Base-by-base conservation (phyloP, 2,888 invertebrate species). In the Drosophila meridionalis region DNA sequence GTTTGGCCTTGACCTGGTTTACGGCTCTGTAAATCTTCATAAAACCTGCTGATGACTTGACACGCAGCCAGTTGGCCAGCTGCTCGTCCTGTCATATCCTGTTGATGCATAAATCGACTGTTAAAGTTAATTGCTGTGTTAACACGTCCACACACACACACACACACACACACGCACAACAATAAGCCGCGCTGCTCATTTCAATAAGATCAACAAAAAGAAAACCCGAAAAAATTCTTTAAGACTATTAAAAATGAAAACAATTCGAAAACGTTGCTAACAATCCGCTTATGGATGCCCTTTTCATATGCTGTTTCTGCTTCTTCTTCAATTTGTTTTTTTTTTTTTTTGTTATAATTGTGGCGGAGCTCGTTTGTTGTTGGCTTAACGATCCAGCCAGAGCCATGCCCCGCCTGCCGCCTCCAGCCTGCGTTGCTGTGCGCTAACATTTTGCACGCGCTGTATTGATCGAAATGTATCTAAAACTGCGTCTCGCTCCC, bases 71-170 rank as follows among this genome's bases (percentile, higher is more conserved):
- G 52, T 26, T 52, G 55, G 28, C 42, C 78, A 78, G 78, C 70
- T 78, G 69, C 57, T 65, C 26, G 40, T 65, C 53, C 64, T 70
- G 64, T 20, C 62, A 73, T 47, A 73, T 86, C 81, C 83, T 84
- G 83, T 73, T 57, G 73, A 52, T 70, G 83, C 82, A 87, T 85
- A 87, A 86, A 87, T 87, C 77, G 76, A 73, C 79, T 74, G 79
- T 79, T 83, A 81, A 85, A 86, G 85, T 86, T 86, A 86, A 86
- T 86, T 87, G 85, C 85, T 80, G 62, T 87, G 87, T 86, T 86
- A 86, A 87, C 85, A 86, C 85, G 85, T 85, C 72, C 73, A 71
- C 61, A 63, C 69, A 71, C 65, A 67, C 53, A 74, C 75, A 70
- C 47, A 53, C 62, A 34, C 57, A 47, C 47, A 61, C 28, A 28